A percentile compares a stretch with the other conserved stretches of the same genome.
phyloP scores from a whole-genome alignment of 2,888 invertebrate species.

The Drosophila diplacantha region DNA sequence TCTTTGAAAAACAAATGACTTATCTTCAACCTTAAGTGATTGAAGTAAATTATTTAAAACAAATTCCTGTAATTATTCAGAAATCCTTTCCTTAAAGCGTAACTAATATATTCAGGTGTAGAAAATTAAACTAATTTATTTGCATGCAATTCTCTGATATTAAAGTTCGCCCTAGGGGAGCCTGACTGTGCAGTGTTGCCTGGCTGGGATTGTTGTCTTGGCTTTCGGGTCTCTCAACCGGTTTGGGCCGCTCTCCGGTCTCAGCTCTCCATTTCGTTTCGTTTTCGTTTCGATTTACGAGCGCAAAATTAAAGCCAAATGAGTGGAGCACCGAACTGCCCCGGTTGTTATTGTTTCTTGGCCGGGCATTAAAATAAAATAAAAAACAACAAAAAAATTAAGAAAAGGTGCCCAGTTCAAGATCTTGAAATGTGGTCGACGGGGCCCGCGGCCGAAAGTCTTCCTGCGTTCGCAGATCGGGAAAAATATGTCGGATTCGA shows the following conservation, averaged over 20 bases:
- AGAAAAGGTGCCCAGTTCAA: slow-evolving; percentile 31
- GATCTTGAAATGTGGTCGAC: slow-evolving; percentile 50
- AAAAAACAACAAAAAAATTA: slow-evolving; percentile 28
- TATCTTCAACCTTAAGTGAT: too few species aligned
- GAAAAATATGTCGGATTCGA: slow-evolving; percentile 17
- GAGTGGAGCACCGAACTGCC: slow-evolving; percentile 59
- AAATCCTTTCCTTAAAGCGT: background rate
- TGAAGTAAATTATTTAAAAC: too few species aligned
- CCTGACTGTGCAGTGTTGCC: slow-evolving; percentile 16
- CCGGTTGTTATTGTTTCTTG: slow-evolving; percentile 48
- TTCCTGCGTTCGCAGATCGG: slow-evolving; percentile 31
- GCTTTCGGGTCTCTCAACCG: slow-evolving; percentile 33
- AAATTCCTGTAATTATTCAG: background rate
- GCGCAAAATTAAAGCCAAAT: slow-evolving; percentile 65
- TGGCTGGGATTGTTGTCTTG: slow-evolving; percentile 36
- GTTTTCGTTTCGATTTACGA: slow-evolving; percentile 73
- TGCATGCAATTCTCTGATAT: too few species aligned
- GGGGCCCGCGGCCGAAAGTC: slow-evolving; percentile 24
- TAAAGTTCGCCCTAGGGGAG: slow-evolving; percentile 19
- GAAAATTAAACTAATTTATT: too few species aligned
- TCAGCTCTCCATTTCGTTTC: slow-evolving; percentile 59
- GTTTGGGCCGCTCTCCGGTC: slow-evolving; percentile 36
- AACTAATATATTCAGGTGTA: background rate
- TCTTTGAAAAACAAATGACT: too few species aligned
- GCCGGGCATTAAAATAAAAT: slow-evolving; percentile 27